Evolutionary conservation across 1,140 invertebrate genomes (phyloP), one percentile per base, ranked within the genome.

Genomic region (Neoseiulus cucumeris): DNA sequence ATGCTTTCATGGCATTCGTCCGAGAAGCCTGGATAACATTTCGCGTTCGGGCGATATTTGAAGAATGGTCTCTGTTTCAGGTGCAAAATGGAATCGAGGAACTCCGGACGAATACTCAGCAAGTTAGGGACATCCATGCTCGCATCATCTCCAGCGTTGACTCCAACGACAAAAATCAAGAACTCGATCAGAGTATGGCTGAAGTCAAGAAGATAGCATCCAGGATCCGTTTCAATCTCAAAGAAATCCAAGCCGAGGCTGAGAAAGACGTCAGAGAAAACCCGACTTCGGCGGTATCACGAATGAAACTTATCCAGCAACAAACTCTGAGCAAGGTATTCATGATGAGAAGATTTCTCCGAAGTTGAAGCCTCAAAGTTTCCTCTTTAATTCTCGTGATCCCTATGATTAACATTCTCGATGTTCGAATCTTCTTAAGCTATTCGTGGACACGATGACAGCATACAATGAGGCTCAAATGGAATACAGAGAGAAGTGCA

Each of bases 271-370:
- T 59, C 17, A 59, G 22, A 5, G 51, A 59, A 9, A 59, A 59
- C 9, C 22, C 51, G 14, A 59, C 51, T 33, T 59, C 51, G 4
- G 51, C 51, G 1, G 22, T 25, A 25, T n/a, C 51, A 1, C 51
- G 51, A 5, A 59, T 59, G 51, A 59, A 59, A 20, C 51, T n/a
- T 2, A 59, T 59, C 9, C 51, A 59, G 33, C 51, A 59, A 33
- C 51, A 59, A 25, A 59, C 51, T 14, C 33, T 59, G 51, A 59
- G 51, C 51, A 59, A 59, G 51, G 51, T 59, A 47, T 20, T 9
- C 4, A 6, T 9, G 33, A 6, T 9, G 4, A 39, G 33, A 39
- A 39, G 33, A 39, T n/a, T n/a, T n/a, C n/a, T n/a, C n/a, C n/a
- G n/a, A n/a, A n/a, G n/a, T n/a, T n/a, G n/a, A n/a, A n/a, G n/a